A percentile compares a stretch with the other conserved stretches of the same genome.
phyloP scores from a whole-genome alignment of 2,888 invertebrate species.

The Caenorhabditis sinica region DNA sequence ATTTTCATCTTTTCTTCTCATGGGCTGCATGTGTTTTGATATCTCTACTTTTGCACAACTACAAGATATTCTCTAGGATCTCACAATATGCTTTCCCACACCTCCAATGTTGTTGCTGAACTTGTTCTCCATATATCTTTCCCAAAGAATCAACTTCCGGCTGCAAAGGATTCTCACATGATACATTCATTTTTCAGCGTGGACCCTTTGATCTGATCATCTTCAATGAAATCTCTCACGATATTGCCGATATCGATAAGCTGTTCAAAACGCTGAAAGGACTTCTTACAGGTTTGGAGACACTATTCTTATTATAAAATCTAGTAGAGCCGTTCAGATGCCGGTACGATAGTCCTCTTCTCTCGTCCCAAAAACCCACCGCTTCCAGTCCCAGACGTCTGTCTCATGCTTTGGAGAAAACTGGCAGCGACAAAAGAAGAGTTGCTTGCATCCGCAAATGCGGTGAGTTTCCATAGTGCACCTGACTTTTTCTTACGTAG shows the following conservation, averaged over 20 bases:
- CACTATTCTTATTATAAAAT: background rate
- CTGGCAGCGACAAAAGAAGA: conserved; percentile 73
- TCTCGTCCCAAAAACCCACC: conserved; percentile 76
- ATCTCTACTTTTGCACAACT: background rate
- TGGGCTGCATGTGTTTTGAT: conserved; percentile 3
- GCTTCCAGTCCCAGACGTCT: conserved; percentile 74
- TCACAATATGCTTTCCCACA: conserved; percentile 26
- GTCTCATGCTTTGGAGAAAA: conserved; percentile 73
- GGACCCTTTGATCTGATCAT: conserved; percentile 75
- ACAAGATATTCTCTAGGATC: conserved; percentile 14
- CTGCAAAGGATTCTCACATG: conserved; percentile 1
- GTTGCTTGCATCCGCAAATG: conserved; percentile 70
- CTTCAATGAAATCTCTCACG: conserved; percentile 75
- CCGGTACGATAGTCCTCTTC: conserved; percentile 72
- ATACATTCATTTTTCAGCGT: conserved; percentile 62
- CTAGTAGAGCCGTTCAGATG: conserved; percentile 53
- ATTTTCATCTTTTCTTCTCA: background rate
- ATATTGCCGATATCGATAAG: conserved; percentile 67
- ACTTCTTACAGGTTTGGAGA: conserved; percentile 59
- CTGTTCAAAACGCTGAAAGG: conserved; percentile 71
- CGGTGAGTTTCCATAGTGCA: conserved; percentile 67
- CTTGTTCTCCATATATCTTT: conserved; percentile 15
- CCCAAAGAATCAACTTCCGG: conserved; percentile 20
- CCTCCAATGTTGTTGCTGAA: conserved; percentile 47
- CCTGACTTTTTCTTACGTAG: conserved; percentile 41